phyloP scores from a whole-genome alignment of 2,888 invertebrate species.

The Drosophila imparisetae region DNA sequence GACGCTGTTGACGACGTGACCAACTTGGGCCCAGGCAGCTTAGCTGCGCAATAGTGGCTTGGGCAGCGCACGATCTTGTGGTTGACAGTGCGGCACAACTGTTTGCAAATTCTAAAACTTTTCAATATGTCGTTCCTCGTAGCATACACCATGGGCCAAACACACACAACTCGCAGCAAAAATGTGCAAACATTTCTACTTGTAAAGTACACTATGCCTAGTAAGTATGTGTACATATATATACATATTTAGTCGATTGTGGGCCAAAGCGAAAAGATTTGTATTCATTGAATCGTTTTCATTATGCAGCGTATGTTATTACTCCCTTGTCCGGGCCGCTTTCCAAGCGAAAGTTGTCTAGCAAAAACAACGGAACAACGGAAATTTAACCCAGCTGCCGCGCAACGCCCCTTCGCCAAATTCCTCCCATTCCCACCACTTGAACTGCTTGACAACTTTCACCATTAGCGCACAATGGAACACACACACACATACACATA shows the following conservation, averaged over 20 bases:
- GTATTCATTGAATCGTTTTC: slow-evolving; percentile 30
- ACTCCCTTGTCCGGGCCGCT: slow-evolving; percentile 51
- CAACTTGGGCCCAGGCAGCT: slow-evolving; percentile 62
- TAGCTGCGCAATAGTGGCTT: slow-evolving; percentile 35
- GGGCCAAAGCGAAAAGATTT: slow-evolving; percentile 7
- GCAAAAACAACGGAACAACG: slow-evolving; percentile 60
- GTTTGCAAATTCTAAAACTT: slow-evolving; percentile 78
- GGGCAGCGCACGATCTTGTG: slow-evolving; percentile 65
- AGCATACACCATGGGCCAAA: slow-evolving; percentile 46
- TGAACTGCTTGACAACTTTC: slow-evolving; percentile 76
- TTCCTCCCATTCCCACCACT: slow-evolving; percentile 23
- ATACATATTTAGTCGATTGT: neutral
- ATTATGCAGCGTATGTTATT: slow-evolving; percentile 17
- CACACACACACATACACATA: slow-evolving; percentile 45
- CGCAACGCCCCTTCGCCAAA: slow-evolving; percentile 8
- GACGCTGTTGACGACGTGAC: slow-evolving; percentile 61
- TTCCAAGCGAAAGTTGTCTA: slow-evolving; percentile 68
- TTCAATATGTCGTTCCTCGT: slow-evolving; percentile 70
- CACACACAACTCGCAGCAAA: slow-evolving; percentile 17
- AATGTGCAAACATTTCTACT: neutral
- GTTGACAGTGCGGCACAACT: slow-evolving; percentile 73
- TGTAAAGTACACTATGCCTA: neutral
- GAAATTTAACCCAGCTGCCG: slow-evolving; percentile 57
- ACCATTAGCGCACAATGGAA: slow-evolving; percentile 78
- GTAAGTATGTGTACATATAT: neutral